Percentiles rank a stretch among this genome's conserved stretches.
phyloP scores from a whole-genome alignment of 2,888 invertebrate genomes.

The Drosophila cognata region DNA sequence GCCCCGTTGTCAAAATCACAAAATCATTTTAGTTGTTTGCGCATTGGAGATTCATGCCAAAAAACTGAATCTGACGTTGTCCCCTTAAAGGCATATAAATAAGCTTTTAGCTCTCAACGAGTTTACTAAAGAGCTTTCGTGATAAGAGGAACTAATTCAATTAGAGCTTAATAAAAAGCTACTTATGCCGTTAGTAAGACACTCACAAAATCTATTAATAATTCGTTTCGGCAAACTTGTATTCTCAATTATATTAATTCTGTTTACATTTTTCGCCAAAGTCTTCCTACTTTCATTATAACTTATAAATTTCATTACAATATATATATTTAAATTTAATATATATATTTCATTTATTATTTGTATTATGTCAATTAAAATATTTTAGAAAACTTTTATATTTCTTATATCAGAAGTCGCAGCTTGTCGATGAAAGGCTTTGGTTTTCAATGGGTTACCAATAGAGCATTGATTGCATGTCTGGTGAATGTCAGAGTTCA shows the following conservation, averaged over 20 bases:
- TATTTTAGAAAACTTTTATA: not conserved
- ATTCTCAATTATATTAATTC: not conserved
- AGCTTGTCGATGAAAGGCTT: not conserved
- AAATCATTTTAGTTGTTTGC: conserved; percentile 60
- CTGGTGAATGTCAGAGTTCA: conserved; percentile 13
- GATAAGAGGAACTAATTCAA: conserved; percentile 21
- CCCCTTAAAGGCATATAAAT: conserved; percentile 24
- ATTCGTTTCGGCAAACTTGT: not conserved
- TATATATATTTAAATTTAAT: not conserved
- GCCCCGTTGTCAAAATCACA: conserved; percentile 46
- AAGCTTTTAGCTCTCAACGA: conserved; percentile 14
- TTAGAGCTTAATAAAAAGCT: conserved; percentile 5
- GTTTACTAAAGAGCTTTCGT: not conserved
- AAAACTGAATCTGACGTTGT: conserved; percentile 30
- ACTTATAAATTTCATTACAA: not conserved
- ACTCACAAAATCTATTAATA: not conserved
- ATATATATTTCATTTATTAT: not conserved
- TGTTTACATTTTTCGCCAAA: not conserved
- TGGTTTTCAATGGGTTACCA: conserved; percentile 50
- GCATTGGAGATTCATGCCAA: conserved; percentile 35
- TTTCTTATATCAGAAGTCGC: not conserved
- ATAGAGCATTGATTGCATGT: conserved; percentile 52
- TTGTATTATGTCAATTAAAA: not conserved
- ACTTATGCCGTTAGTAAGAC: not conserved
- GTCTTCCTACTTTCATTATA: not conserved